Base-by-base conservation (phyloP, 1,140 invertebrate genomes). In the Halotydeus destructor region DNA sequence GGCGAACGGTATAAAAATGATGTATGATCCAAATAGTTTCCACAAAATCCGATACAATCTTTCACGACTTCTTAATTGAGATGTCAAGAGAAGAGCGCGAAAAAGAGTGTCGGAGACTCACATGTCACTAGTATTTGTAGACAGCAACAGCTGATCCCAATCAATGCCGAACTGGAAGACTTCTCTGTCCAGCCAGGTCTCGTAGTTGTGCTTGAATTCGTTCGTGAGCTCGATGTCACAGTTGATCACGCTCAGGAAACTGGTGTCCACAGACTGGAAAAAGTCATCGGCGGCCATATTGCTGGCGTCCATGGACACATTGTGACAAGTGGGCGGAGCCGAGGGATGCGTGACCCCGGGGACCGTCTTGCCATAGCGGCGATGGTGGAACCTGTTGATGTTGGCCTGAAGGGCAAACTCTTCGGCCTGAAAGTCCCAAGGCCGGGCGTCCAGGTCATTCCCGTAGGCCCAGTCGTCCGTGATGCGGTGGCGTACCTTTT, bases 401-500 rank as follows among this genome's bases (percentile, higher is more conserved):
- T 78, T 82, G 1, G 81, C 75, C 43, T 89, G 70, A 14, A 99
- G 60, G 19, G 83, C 76, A 65, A 85, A 93, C 60, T 98, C 93
- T 62, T 98, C 91, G 22, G 80, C 84, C 67, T 98, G 93, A 57
- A 96, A 98, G 61, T 98, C 91, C 85, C 86, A 96, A 3, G 89
- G 89, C 49, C 85, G 69, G 4, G 86, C 85, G 67, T 97, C 89
- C 50, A 96, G 71, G 68, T 98, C 78, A 68, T 98, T 98, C 26
- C 91, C 93, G 70, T 84, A 99, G 11, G 93, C 94, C 94, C 94
- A 99, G 58, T 99, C 94, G 63, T 99, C 94, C 55, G 94, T 97
- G 1, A 99, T 65, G 37, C 84, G 71, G 55, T 69, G 67, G 26
- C 69, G 52, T 8, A 74, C 91, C 70, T 96, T 97, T 38, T 86